Conservation (phyloP, 2,113 vertebrate species). For the Nymphicus hollandicus region DNA sequence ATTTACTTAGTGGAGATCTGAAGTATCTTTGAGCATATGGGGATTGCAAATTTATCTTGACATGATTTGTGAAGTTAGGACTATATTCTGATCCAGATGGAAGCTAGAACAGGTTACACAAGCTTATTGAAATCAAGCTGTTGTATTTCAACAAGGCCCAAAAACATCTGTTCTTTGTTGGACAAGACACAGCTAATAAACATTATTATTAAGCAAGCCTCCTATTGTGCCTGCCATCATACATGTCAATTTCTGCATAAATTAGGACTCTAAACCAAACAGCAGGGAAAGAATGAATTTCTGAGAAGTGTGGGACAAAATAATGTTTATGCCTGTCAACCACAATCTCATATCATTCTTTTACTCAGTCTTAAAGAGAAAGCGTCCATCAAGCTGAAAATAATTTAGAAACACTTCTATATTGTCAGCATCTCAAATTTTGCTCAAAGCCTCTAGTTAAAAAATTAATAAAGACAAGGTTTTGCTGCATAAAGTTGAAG, state of each 20-base stretch:
- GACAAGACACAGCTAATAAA: slow-evolving; percentile 29
- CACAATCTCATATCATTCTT: neutral
- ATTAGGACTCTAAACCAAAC: neutral
- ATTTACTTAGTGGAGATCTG: neutral
- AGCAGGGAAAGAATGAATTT: slow-evolving; percentile 13
- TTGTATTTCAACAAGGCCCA: neutral
- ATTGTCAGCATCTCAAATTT: neutral
- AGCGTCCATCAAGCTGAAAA: neutral
- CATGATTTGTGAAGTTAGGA: neutral
- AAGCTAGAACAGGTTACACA: neutral
- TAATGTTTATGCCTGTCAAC: neutral
- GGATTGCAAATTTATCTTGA: neutral
- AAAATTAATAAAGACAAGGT: neutral
- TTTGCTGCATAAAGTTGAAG: neutral
- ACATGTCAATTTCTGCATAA: neutral
- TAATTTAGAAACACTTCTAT: neutral
- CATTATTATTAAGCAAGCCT: slow-evolving; percentile 32
- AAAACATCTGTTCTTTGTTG: slow-evolving; percentile 37
- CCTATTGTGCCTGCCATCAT: neutral
- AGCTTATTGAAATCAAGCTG: neutral
- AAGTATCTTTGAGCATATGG: neutral
- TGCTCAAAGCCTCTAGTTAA: neutral
- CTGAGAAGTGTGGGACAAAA: neutral
- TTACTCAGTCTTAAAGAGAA: neutral
- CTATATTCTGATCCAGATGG: slow-evolving; percentile 27